Evolutionary conservation across 2,888 invertebrate species (phyloP).

Genomic region (Tortrix viridana): DNA sequence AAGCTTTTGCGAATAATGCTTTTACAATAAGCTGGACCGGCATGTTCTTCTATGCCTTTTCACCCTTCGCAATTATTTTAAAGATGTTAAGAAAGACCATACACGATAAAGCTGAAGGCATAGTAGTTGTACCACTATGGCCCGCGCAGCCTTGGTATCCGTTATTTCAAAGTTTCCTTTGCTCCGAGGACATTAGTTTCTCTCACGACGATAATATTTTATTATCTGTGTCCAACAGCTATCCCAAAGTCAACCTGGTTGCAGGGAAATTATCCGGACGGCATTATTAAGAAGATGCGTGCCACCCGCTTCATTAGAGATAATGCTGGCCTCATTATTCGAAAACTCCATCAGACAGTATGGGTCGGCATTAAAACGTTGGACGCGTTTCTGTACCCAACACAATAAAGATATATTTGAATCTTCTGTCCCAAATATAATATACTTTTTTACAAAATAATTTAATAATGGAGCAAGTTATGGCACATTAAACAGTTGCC

Average conservation of each 20-base stretch:
- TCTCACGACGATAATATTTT: not conserved
- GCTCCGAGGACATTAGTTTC: not conserved
- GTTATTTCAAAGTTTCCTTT: not conserved
- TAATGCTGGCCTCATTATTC: not conserved
- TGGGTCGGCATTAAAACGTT: no score
- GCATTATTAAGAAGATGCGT: conserved; percentile 10
- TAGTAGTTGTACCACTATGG: conserved; percentile 9
- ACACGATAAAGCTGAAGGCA: conserved; percentile 6
- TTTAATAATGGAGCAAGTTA: conserved; percentile 3
- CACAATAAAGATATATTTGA: no score
- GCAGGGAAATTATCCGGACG: conserved; percentile 13
- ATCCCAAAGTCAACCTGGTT: conserved; percentile 1
- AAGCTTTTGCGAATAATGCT: no score
- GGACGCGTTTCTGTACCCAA: no score
- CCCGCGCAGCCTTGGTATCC: conserved; percentile 10
- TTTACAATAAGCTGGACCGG: no score
- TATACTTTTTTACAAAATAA: no score
- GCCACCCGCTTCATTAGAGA: not conserved
- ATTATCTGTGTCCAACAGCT: conserved; percentile 2
- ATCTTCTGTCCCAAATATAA: no score
- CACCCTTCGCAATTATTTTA: no score
- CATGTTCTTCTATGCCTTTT: no score
- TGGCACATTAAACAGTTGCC: conserved; percentile 4
- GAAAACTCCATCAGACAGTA: no score
- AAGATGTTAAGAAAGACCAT: not conserved